phyloP scores from a whole-genome alignment of 1,140 invertebrate species.

The Aphis craccivora region DNA sequence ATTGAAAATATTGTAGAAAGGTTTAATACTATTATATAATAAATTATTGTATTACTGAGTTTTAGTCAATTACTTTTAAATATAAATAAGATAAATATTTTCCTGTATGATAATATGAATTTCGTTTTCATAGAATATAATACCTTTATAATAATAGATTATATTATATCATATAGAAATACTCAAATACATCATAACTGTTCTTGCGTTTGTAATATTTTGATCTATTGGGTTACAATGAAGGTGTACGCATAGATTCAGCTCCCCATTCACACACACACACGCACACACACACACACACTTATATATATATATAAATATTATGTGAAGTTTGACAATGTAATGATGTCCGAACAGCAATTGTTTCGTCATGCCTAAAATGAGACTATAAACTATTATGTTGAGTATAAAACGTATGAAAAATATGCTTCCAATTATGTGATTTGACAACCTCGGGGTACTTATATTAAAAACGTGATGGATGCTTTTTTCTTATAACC shows the following conservation, averaged over 20 bases:
- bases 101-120: neutral
- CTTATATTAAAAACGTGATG: slow-evolving; percentile 52
- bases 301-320: no score
- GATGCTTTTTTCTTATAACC: neutral
- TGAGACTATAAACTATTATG: slow-evolving; percentile 41
- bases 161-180: neutral
- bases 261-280: neutral
- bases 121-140: neutral
- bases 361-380: slow-evolving; percentile 52
- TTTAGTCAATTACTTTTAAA: neutral
- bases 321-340: slow-evolving; percentile 39
- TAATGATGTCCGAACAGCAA: slow-evolving; percentile 28
- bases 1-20: neutral
- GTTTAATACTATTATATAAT: no score
- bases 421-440: slow-evolving; percentile 55
- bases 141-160: slow-evolving; percentile 10
- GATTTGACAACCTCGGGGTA: slow-evolving; percentile 38
- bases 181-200: slow-evolving; percentile 12
- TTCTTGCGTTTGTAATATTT: slow-evolving; percentile 29
- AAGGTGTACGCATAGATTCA: neutral
- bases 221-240: slow-evolving; percentile 45
- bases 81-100: neutral
- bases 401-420: slow-evolving; percentile 35
- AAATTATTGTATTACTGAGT: neutral
- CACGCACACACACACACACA: no score